These are phyloP conservation scores for Colius striatus DNA, from an alignment of 2,113 vertebrate genomes.

Conservation along the genomic window DNA sequence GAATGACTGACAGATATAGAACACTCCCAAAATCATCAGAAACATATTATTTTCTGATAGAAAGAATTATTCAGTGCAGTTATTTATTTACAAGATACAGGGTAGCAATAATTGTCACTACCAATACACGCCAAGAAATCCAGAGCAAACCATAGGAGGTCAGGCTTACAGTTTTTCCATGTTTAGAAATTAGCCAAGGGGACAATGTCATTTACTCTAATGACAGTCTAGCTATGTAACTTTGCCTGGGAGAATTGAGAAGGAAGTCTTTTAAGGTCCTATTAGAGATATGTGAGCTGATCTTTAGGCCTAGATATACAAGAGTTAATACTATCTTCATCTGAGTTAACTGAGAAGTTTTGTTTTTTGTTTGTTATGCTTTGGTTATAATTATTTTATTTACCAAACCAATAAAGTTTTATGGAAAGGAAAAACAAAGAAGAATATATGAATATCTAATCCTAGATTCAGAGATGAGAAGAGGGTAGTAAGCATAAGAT, in stretches of 20 bases:
- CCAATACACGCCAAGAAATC: not conserved
- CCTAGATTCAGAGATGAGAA: not conserved
- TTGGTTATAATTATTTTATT: not conserved
- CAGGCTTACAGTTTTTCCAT: not conserved
- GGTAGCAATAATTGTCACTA: not conserved
- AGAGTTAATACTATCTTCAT: not conserved
- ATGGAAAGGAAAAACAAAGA: not conserved
- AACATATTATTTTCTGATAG: not conserved
- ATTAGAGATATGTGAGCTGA: not conserved
- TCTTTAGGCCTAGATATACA: not conserved
- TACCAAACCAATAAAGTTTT: not conserved
- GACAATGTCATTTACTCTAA: not conserved
- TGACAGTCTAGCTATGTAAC: not conserved
- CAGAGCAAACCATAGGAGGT: not conserved
- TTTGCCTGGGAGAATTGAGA: not conserved
- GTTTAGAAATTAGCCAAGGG: not conserved
- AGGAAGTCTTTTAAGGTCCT: not conserved
- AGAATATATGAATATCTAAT: not conserved
- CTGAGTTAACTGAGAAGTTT: not conserved
- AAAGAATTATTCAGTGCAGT: not conserved
- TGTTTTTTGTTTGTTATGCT: not conserved
- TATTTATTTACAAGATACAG: not conserved
- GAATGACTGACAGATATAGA: not conserved
- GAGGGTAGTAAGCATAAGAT: not conserved
- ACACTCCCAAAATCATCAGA: not conserved